Evolutionary conservation across 2,113 vertebrate species (phyloP), one percentile per base, ranked within the genome.

Genomic region (Corythornis vintsioides): DNA sequence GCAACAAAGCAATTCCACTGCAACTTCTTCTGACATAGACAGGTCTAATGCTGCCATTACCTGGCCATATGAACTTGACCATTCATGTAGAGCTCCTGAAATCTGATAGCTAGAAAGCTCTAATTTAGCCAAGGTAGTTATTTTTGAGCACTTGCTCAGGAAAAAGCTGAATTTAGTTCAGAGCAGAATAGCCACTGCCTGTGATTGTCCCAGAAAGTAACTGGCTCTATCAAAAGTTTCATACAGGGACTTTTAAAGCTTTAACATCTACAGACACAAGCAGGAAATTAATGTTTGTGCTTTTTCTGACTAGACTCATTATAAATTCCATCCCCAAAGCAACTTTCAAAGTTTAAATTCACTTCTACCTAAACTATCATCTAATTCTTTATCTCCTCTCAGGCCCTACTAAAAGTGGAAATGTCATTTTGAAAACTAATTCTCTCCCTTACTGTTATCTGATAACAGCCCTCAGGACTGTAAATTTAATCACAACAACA

Each of bases 151-250:
- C 64, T 86, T 89, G 64, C 65, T 87, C 71, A 73, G 78, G 88
- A 94, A 96, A 89, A 87, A 92, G 92, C 72, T 93, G 91, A 65
- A 95, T 93, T 97, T 90, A 97, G 95, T 92, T 86, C 87, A 65
- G 21, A 63, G 55, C 94, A 93, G 81, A 95, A 94, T 61, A 64
- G 90, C 66, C 2, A 2, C 64, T 95, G 96, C 95, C 92, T 94
- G 63, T 21, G 82, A 95, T 72, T 97, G 91, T 91, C 94, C 92
- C 94, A 88, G 86, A 97, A 92, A 96, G 71, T 31, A 83, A 94
- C 87, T 63, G 92, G 78, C 17, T 17, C 86, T 25, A 57, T 86
- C 86, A 91, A 76, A 90, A 83, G 33, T 80, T 71, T 92, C 45
- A 35, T 26, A 73, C 10, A 73, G 40, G 57, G 84, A 93, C 43